phyloP scores from a whole-genome alignment of 92 coral and sea anemone species.

The Phenganax marumi region DNA sequence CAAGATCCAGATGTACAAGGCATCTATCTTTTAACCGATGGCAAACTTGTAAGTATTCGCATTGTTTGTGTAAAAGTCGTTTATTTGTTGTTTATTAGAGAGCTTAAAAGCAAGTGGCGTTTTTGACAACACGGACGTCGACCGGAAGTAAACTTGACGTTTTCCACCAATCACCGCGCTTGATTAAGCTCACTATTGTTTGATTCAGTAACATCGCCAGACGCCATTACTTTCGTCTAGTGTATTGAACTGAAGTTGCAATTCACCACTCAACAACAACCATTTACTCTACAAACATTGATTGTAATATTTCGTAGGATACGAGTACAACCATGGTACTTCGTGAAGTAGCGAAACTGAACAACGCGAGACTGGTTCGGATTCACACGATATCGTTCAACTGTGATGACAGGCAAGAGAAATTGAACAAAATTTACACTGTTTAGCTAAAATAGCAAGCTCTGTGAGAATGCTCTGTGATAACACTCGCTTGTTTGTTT shows the following conservation, averaged over 20 bases:
- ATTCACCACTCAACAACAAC: no score
- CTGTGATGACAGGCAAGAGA: constrained; percentile 78
- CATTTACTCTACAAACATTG: not conserved
- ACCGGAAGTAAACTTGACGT: no score
- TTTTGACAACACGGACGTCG: no score
- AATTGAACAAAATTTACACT: no score
- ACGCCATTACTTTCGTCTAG: no score
- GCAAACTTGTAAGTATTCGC: constrained; percentile 79
- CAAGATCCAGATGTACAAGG: constrained; percentile 87
- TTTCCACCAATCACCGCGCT: no score
- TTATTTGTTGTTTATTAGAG: not conserved
- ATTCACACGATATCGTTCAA: constrained; percentile 92
- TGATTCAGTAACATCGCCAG: no score
- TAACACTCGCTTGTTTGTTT: no score
- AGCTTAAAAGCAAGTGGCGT: not conserved
- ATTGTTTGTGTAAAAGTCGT: not conserved
- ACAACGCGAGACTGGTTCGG: constrained; percentile 72
- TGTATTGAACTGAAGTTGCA: no score
- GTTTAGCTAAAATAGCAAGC: no score
- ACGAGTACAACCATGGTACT: constrained; percentile 97
- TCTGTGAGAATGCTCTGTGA: no score
- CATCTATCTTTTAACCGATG: constrained; percentile 90
- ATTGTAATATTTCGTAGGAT: constrained; percentile 57
- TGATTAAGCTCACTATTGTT: no score
- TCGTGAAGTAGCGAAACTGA: constrained; percentile 86